These are phyloP conservation scores for Myotis daubentonii DNA, from an alignment of 2,797 vertebrate genomes.

Conservation along the genomic window DNA sequence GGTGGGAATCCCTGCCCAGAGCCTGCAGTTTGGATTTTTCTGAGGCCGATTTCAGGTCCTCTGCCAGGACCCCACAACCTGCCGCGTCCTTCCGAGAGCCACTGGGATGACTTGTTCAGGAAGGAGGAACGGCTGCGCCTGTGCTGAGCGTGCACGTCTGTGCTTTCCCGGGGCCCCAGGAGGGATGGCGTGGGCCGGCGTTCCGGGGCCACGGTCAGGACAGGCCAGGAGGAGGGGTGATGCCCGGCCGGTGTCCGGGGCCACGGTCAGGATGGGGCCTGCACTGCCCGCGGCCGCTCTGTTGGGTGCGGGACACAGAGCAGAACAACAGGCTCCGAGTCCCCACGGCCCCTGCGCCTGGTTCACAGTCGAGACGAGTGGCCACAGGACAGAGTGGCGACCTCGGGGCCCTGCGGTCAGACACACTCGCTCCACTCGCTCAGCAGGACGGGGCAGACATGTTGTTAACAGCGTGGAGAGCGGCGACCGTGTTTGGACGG, in stretches of 20 bases:
- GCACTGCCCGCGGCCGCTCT: neutral
- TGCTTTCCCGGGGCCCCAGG: neutral
- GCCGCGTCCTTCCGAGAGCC: neutral
- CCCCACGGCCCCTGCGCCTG: accelerated
- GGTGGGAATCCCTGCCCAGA: accelerated
- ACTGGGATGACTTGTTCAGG: too few relatives aligned
- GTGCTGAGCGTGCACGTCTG: accelerated
- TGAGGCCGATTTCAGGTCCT: neutral
- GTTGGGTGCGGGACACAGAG: neutral
- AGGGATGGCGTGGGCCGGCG: too few relatives aligned
- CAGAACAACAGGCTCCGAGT: neutral
- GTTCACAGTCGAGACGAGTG: too few relatives aligned
- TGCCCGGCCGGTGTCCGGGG: too few relatives aligned
- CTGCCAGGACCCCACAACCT: neutral
- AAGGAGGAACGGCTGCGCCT: accelerated
- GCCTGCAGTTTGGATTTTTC: neutral
- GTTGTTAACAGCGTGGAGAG: too few relatives aligned
- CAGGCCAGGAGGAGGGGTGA: neutral
- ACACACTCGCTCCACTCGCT: neutral
- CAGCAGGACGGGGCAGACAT: neutral
- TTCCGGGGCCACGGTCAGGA: too few relatives aligned
- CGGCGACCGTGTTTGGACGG: too few relatives aligned
- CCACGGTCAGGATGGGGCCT: too few relatives aligned
- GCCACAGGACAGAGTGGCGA: neutral
- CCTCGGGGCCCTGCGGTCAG: neutral